A percentile compares a stretch with the other conserved stretches of the same genome.
These are phyloP conservation scores for Halocynthia roretzi DNA, from an alignment of 23 tunicate genomes.

Conservation along the genomic window DNA sequence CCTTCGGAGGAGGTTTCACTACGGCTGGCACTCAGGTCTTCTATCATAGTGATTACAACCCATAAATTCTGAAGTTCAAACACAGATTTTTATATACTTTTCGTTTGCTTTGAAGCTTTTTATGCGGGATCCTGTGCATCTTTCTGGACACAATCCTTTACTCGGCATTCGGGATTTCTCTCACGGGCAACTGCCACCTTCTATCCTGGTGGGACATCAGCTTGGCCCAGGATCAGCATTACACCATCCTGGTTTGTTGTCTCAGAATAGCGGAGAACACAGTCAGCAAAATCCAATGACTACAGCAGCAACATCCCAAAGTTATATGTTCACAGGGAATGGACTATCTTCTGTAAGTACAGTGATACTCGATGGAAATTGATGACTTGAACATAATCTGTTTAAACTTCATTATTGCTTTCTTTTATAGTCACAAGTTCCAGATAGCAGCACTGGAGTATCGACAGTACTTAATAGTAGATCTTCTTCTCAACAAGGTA, in stretches of 20 bases:
- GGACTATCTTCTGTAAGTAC: not conserved
- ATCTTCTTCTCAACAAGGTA: constrained; percentile 1
- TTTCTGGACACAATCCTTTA: not conserved
- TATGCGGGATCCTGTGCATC: constrained; percentile 11
- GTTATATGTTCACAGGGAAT: not conserved
- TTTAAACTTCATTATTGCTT: not conserved
- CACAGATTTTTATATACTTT: not conserved
- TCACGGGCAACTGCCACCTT: constrained; percentile 16
- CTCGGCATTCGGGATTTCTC: constrained; percentile 9
- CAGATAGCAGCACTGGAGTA: constrained; percentile 8
- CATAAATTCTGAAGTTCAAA: not conserved
- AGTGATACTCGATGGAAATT: not conserved
- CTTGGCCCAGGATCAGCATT: not conserved
- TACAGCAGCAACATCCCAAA: not conserved
- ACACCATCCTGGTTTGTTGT: constrained; percentile 6
- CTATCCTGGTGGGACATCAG: not conserved
- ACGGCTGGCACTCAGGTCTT: constrained; percentile 2
- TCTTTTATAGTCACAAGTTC: not conserved
- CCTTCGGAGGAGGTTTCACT: constrained; percentile 12
- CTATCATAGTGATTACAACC: too few relatives aligned
- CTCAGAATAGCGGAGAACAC: not conserved
- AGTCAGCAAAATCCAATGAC: not conserved
- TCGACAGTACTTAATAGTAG: not conserved
- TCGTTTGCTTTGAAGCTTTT: constrained; percentile 4
- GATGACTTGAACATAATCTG: not conserved